Evolutionary conservation across 2,888 invertebrate genomes (phyloP), one percentile per base, ranked within the genome.

Genomic region (Macropis europaea): DNA sequence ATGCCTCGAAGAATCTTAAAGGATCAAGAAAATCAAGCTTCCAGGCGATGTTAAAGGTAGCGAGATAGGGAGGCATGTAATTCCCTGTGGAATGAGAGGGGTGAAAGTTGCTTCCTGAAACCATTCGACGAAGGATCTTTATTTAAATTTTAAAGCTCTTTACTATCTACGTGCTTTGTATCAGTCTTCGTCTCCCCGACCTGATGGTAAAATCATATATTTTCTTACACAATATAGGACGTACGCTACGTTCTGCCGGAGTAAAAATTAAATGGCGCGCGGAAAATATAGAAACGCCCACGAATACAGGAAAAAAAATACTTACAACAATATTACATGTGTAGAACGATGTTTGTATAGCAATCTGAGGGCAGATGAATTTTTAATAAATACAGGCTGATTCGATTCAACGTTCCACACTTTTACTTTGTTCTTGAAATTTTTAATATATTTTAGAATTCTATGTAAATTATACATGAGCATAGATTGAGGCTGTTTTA

Each of bases 81-180:
- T 76, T 79, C 76, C 73, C 71, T 17, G 48, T 62, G 73, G 64
- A 79, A 73, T 66, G 64, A 67, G 59, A 38, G 36, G 64, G 68
- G 72, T 75, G 74, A 69, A 73, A 75, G 71, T 80, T 70, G 66
- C 67, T 71, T 73, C 64, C 59, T 50, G 59, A 48, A 68, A 61
- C 60, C 61, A 64, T 74, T 72, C 67, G 67, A 57, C 61, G 54
- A 38, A 69, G 52, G 67, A 74, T 83, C 77, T 79, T 79, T 76
- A 74, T 79, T 79, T 78, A 79, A 79, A 79, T 76, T 78, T 79
- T 82, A 57, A 74, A 79, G 72, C 76, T 53, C 70, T 68, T 82
- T 75, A 73, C 73, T 70, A 81, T 79, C 77, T 70, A 73, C 72
- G 56, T 63, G 61, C 76, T 68, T 73, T 53, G 36, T 50, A 48